phyloP scores from a whole-genome alignment of 1,140 invertebrate species.

The Alviniconcha marisindica region DNA sequence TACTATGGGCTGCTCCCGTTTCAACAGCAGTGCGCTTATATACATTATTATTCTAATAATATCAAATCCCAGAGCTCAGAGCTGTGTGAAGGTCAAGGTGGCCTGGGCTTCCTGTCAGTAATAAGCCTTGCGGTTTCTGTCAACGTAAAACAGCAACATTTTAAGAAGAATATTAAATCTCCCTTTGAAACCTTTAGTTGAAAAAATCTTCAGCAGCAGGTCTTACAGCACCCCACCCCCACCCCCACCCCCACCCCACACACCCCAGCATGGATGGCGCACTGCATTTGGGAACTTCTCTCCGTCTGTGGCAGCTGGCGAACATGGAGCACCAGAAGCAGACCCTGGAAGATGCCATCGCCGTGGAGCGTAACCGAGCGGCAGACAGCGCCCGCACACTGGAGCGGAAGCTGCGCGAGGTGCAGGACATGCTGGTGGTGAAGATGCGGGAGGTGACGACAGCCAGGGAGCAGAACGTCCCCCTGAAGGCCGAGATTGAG shows the following conservation, averaged over 20 bases:
- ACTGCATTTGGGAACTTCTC: slow-evolving; percentile 11
- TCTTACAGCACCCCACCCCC: too few relatives aligned
- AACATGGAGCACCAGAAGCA: slow-evolving; percentile 58
- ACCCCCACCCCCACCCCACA: not conserved
- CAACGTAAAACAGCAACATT: too few relatives aligned
- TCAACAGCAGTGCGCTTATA: too few relatives aligned
- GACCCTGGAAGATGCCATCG: slow-evolving; percentile 55
- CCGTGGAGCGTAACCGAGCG: slow-evolving; percentile 50
- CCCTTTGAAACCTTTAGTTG: too few relatives aligned
- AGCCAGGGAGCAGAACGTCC: slow-evolving; percentile 57
- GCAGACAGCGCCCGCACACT: slow-evolving; percentile 54
- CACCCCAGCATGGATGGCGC: not conserved
- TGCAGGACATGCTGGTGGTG: slow-evolving; percentile 62
- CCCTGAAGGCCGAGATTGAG: slow-evolving; percentile 69
- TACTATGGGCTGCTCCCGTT: too few relatives aligned
- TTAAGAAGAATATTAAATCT: too few relatives aligned
- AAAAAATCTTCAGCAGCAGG: too few relatives aligned
- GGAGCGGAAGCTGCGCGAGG: slow-evolving; percentile 60
- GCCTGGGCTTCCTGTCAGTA: too few relatives aligned
- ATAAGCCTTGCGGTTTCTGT: too few relatives aligned
- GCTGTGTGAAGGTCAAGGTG: too few relatives aligned
- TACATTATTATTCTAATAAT: too few relatives aligned
- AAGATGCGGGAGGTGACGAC: slow-evolving; percentile 64
- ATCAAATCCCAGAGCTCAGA: too few relatives aligned
- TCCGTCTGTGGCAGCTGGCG: slow-evolving; percentile 52